These are phyloP conservation scores for Ardeotis arabs DNA, from an alignment of 2,113 vertebrate species.

Conservation along the genomic window DNA sequence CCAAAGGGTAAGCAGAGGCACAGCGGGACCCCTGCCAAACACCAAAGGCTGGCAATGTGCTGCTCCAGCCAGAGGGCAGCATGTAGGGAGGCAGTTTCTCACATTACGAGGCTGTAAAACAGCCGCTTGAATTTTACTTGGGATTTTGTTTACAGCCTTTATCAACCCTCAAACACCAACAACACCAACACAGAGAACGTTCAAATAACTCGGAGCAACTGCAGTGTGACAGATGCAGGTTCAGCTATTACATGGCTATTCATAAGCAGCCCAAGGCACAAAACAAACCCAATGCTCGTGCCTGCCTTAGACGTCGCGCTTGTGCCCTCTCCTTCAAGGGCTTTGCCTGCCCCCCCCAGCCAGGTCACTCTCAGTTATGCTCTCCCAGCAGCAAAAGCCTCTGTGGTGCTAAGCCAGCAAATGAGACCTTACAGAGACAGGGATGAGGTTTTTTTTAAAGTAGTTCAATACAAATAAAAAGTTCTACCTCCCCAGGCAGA, in stretches of 20 bases:
- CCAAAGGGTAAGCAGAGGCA: neutral
- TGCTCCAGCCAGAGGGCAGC: neutral
- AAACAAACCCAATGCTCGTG: accelerated
- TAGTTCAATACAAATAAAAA: neutral
- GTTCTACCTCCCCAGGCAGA: neutral
- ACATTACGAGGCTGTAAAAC: neutral
- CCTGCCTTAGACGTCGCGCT: neutral
- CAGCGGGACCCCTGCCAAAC: accelerated
- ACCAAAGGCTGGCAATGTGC: neutral
- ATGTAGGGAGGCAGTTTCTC: neutral
- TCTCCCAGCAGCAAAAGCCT: neutral
- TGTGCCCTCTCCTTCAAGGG: neutral
- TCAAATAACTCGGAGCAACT: neutral
- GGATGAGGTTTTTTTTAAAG: neutral
- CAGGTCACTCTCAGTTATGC: neutral
- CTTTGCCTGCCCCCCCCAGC: neutral
- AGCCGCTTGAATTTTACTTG: neutral
- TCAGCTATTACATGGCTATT: neutral
- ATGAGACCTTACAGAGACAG: neutral
- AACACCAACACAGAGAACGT: neutral
- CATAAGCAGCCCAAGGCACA: neutral
- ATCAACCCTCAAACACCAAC: neutral
- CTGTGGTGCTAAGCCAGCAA: neutral
- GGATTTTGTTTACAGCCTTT: neutral
- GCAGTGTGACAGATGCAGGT: accelerated